Conservation (phyloP, 2,888 invertebrate species). For the Choreutis nemorana region DNA sequence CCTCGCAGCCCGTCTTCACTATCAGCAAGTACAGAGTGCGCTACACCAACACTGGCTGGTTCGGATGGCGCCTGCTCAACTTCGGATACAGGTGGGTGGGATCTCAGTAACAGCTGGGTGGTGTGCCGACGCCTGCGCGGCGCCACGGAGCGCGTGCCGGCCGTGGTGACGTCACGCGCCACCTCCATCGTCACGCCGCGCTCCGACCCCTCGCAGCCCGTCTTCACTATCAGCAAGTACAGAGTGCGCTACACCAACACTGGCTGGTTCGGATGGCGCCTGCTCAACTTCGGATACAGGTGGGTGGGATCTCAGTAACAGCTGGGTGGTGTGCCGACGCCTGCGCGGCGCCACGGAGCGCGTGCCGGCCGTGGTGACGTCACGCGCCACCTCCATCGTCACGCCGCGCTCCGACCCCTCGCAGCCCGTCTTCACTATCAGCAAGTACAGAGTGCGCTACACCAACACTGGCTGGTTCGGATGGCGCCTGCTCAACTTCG, state of each 20-base stretch:
- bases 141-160: conserved; percentile 85
- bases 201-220: conserved; percentile 87
- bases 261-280: conserved; percentile 90
- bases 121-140: conserved; percentile 86
- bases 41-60: conserved; percentile 87
- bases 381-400: conserved; percentile 84
- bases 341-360: conserved; percentile 87
- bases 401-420: conserved; percentile 88
- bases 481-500: conserved; percentile 88
- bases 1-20: conserved; percentile 84
- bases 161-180: conserved; percentile 81
- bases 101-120: no score
- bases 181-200: conserved; percentile 88
- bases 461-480: conserved; percentile 90
- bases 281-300: conserved; percentile 77
- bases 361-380: conserved; percentile 86
- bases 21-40: conserved; percentile 77
- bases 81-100: conserved; percentile 69
- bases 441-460: conserved; percentile 75
- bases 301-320: no score
- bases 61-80: conserved; percentile 90
- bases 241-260: conserved; percentile 80
- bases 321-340: conserved; percentile 83
- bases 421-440: conserved; percentile 83
- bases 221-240: conserved; percentile 81